Conservation (phyloP, 2,888 invertebrate species). For the Euspilapteryx auroguttella region DNA sequence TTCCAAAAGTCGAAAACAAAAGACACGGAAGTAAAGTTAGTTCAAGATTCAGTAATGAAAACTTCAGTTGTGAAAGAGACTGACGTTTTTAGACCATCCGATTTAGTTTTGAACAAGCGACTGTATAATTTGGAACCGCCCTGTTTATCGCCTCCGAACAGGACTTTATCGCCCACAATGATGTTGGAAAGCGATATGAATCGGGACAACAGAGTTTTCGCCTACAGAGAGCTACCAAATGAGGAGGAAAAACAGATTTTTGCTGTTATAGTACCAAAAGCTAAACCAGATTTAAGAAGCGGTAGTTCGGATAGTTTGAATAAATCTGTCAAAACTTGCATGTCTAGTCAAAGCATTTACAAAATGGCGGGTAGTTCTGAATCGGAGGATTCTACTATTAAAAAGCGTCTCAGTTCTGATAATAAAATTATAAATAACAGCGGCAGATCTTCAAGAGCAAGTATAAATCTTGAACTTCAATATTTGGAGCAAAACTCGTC, state of each 20-base stretch:
- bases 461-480: slow-evolving; percentile 40
- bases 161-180: slow-evolving; percentile 45
- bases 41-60: slow-evolving; percentile 16
- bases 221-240: slow-evolving; percentile 38
- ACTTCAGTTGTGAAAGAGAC: slow-evolving; percentile 34
- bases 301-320: slow-evolving; percentile 36
- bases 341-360: slow-evolving; percentile 36
- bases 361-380: slow-evolving; percentile 31
- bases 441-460: slow-evolving; percentile 35
- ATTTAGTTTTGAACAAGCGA: slow-evolving; percentile 27
- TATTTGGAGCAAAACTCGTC: slow-evolving; percentile 31
- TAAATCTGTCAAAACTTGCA: slow-evolving; percentile 23
- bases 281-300: slow-evolving; percentile 18
- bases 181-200: slow-evolving; percentile 30
- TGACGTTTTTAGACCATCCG: slow-evolving; percentile 28
- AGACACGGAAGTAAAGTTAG: slow-evolving; percentile 58
- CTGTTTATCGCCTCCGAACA: slow-evolving; percentile 47
- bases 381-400: slow-evolving; percentile 41
- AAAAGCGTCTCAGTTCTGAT: slow-evolving; percentile 49
- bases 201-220: slow-evolving; percentile 42
- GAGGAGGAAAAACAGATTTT: slow-evolving; percentile 34
- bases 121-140: slow-evolving; percentile 34
- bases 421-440: slow-evolving; percentile 37
- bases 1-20: slow-evolving; percentile 22
- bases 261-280: slow-evolving; percentile 51